Percentiles rank a stretch among this genome's conserved stretches.
Conservation (phyloP, 2,113 vertebrate species). For the Chaenogobius annularis region DNA sequence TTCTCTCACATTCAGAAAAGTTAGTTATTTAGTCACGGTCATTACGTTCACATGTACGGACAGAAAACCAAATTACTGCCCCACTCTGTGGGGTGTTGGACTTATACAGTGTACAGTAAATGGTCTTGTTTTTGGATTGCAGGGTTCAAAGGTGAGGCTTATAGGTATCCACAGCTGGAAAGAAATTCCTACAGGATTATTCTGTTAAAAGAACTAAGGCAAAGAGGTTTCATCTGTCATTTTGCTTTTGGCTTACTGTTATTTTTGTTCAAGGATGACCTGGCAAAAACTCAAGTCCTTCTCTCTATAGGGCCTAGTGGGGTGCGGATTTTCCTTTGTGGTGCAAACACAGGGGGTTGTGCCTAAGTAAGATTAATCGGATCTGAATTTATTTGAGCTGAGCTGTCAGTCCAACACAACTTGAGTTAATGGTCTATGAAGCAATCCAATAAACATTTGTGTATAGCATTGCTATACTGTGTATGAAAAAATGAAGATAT, state of each 20-base stretch:
- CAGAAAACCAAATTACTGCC: background rate
- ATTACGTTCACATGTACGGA: background rate
- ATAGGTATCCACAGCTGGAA: conserved; percentile 64
- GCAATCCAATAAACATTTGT: background rate
- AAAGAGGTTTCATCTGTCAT: conserved; percentile 22
- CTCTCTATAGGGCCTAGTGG: conserved; percentile 41
- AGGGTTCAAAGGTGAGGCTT: conserved; percentile 55
- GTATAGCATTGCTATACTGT: background rate
- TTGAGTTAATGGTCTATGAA: conserved; percentile 3
- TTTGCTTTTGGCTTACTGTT: background rate
- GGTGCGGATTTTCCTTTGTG: conserved; percentile 38
- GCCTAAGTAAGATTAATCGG: conserved; percentile 27
- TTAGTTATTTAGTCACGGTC: background rate
- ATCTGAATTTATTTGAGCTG: conserved; percentile 34
- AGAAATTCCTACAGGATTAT: conserved; percentile 70
- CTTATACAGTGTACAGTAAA: conserved; percentile 6
- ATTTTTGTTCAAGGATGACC: conserved; percentile 10
- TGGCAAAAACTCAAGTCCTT: conserved; percentile 31
- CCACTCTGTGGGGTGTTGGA: background rate
- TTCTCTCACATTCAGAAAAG: too few species aligned
- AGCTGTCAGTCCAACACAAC: conserved; percentile 12
- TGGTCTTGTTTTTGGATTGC: conserved; percentile 9
- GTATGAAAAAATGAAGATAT: background rate
- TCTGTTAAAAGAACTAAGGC: conserved; percentile 51
- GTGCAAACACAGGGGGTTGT: background rate